phyloP scores from a whole-genome alignment of 2,113 vertebrate species.

The Hydrolagus affinis region DNA sequence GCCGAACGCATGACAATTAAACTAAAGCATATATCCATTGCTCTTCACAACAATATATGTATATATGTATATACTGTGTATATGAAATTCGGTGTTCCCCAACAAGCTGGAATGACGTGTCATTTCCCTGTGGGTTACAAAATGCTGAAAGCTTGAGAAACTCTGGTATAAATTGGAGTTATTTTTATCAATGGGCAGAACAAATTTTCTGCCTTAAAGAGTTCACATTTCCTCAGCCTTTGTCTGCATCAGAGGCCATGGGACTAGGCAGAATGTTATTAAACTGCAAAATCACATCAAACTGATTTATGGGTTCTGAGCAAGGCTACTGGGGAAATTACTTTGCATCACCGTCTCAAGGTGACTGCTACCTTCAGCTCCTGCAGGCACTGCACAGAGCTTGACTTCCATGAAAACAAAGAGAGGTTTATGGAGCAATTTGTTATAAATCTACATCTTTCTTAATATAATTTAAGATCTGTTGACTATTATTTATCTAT shows the following conservation, averaged over 20 bases:
- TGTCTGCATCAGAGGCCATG: constrained; percentile 63
- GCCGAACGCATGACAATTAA: neutral
- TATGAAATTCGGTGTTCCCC: too few species aligned
- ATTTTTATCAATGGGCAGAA: constrained; percentile 7
- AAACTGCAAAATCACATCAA: constrained; percentile 74
- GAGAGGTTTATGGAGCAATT: constrained; percentile 51
- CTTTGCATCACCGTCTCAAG: constrained; percentile 71
- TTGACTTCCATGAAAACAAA: constrained; percentile 55
- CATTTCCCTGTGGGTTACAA: neutral
- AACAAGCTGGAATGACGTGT: neutral
- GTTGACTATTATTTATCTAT: neutral
- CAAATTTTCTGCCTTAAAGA: constrained; percentile 1
- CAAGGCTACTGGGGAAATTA: constrained; percentile 76
- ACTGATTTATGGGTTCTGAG: constrained; percentile 78
- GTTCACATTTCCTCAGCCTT: constrained; percentile 31
- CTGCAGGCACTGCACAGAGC: constrained; percentile 55
- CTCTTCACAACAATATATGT: neutral
- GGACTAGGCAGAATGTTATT: constrained; percentile 67
- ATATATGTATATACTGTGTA: neutral
- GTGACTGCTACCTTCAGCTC: constrained; percentile 74
- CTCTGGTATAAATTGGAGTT: neutral
- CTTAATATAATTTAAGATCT: neutral
- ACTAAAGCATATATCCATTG: neutral
- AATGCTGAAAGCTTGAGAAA: neutral
- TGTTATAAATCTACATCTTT: constrained; percentile 39